A percentile compares a stretch with the other conserved stretches of the same genome.
These are phyloP conservation scores for Microctonus aethiopoides DNA, from an alignment of 2,888 invertebrate genomes.

Conservation along the genomic window DNA sequence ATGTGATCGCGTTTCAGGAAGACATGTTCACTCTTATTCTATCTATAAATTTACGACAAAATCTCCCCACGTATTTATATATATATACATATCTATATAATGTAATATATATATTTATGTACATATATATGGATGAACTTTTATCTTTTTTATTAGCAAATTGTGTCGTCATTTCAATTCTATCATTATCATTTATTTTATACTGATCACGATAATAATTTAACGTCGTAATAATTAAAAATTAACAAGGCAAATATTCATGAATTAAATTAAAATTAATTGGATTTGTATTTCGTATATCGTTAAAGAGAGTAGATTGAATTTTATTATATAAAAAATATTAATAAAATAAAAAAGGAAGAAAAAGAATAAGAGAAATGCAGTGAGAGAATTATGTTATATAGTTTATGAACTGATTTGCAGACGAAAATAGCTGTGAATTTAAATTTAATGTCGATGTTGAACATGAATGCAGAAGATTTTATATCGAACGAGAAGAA, in stretches of 20 bases:
- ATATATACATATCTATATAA: no score
- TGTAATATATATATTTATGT: no score
- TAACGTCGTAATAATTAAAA: no score
- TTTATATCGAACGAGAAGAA: slow-evolving; percentile 31
- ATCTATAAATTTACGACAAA: background rate
- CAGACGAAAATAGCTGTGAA: background rate
- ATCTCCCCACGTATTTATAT: background rate
- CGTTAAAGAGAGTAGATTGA: no score
- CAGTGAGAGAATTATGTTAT: slow-evolving; percentile 30
- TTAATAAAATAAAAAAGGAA: background rate
- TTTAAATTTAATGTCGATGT: slow-evolving; percentile 33
- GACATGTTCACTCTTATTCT: background rate
- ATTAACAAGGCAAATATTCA: no score
- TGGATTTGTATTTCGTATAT: no score
- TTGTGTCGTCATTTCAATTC: background rate
- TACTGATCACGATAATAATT: no score
- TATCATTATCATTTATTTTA: no score
- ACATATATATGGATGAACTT: no score
- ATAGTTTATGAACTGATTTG: slow-evolving; percentile 21
- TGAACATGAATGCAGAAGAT: slow-evolving; percentile 34
- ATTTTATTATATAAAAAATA: no score
- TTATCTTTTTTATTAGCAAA: background rate
- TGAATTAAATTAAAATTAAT: no score
- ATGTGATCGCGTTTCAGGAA: slow-evolving; percentile 13
- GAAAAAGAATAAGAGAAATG: background rate